Percentiles rank a stretch among this genome's conserved stretches.
phyloP scores from a whole-genome alignment of 2,888 invertebrate species.

The Ophion ellenae region DNA sequence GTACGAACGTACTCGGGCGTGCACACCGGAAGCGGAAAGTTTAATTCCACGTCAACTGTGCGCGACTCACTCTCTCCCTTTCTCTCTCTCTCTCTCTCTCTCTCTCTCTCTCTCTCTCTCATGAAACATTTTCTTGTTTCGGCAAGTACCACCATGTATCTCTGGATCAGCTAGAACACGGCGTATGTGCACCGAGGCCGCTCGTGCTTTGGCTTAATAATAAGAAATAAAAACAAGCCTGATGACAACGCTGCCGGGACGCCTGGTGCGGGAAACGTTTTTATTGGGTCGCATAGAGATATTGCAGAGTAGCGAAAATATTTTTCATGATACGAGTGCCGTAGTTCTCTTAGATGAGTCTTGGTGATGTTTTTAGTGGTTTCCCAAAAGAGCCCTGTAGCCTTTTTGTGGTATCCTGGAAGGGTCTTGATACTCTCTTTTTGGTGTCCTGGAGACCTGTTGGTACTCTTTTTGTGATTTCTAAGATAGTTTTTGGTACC shows the following conservation, averaged over 20 bases:
- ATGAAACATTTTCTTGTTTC: slow-evolving; percentile 49
- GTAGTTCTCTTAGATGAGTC: too few species aligned
- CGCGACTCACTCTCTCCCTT: neutral
- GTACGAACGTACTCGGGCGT: slow-evolving; percentile 70
- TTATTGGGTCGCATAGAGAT: too few species aligned
- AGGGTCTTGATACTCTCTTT: too few species aligned
- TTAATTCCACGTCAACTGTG: slow-evolving; percentile 68
- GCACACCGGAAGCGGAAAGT: slow-evolving; percentile 75
- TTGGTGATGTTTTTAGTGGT: too few species aligned
- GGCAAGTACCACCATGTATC: neutral
- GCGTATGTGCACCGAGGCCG: neutral
- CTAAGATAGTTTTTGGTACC: too few species aligned
- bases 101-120: slow-evolving; percentile 12
- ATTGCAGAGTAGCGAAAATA: too few species aligned
- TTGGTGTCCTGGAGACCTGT: too few species aligned
- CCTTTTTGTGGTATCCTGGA: too few species aligned
- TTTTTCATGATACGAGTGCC: too few species aligned
- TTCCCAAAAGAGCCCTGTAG: too few species aligned
- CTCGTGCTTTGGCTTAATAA: neutral
- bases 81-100: slow-evolving; percentile 13
- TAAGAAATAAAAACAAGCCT: neutral
- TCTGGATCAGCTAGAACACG: neutral
- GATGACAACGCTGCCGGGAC: neutral
- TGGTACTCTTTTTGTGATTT: too few species aligned
- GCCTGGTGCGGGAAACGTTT: too few species aligned